Evolutionary conservation across 2,797 vertebrate species (phyloP), one percentile per base, ranked within the genome.

Genomic region (Cyprinella venusta): DNA sequence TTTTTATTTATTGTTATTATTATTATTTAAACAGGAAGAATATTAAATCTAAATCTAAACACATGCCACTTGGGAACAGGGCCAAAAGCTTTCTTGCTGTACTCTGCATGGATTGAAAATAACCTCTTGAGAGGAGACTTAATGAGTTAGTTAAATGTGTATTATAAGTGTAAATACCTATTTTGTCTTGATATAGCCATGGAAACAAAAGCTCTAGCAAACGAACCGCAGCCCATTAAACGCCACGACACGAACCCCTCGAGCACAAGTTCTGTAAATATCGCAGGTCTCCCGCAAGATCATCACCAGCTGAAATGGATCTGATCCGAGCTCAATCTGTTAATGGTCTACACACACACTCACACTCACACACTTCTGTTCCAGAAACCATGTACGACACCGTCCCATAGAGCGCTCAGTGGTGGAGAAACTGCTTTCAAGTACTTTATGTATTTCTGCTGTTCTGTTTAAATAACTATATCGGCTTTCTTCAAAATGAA

Each of bases 401-500:
- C 30, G n/a, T 61, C 36, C 38, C 19, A 52, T 68, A 48, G 79
- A 76, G 52, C 79, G 42, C 40, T 67, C 76, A n/a, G 64, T 80
- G 85, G 76, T 86, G 86, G 89, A 93, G 21, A 68, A 54, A 92
- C 92, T 90, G 92, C 94, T 93, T 92, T 91, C 92, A 93, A 93
- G 92, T 92, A 89, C 92, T 93, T 94, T 93, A 91, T 95, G 94
- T 94, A 89, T 93, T 92, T 94, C 94, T 94, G 93, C 92, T 92
- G 92, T 95, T 94, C 89, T 93, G 92, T 94, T 95, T 87, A 88
- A 89, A 93, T 91, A 91, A 93, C 93, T 92, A 93, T 94, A 93
- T 94, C 92, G 90, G 93, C 94, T 95, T 94, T 94, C 94, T 95
- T 96, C 93, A 95, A 95, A 95, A 94, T 95, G 94, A 95, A 96